Evolutionary conservation across 23 tunicate genomes (phyloP).

Genomic region (Oikopleura albicans): DNA sequence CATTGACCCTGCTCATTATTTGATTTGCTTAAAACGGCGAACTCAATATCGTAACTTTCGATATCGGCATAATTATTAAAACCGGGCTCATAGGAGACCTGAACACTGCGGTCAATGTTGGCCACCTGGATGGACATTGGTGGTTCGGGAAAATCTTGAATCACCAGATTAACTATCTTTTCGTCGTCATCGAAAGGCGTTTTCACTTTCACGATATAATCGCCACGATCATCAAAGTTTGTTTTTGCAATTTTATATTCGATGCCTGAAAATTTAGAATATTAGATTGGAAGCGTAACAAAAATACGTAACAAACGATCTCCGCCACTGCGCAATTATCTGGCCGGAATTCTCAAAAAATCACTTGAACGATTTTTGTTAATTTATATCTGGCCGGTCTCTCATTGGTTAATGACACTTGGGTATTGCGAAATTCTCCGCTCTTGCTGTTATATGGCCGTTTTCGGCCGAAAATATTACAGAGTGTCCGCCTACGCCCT

Average conservation of each 20-base stretch:
- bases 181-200: background rate
- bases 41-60: background rate
- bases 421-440: too few relatives aligned
- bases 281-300: too few relatives aligned
- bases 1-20: background rate
- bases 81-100: background rate
- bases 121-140: background rate
- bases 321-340: too few relatives aligned
- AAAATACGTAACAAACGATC: too few relatives aligned
- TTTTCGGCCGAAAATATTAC: too few relatives aligned
- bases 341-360: too few relatives aligned
- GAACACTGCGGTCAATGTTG: background rate
- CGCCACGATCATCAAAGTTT: background rate
- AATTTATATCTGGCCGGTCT: too few relatives aligned
- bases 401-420: too few relatives aligned
- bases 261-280: too few relatives aligned
- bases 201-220: background rate
- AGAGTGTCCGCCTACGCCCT: too few relatives aligned
- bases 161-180: background rate
- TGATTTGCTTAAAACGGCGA: background rate
- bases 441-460: too few relatives aligned
- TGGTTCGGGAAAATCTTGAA: background rate
- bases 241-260: background rate
- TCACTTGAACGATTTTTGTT: too few relatives aligned
- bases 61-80: slow-evolving; percentile 14